Evolutionary conservation across 92 coral and sea anemone genomes (phyloP), one percentile per base, ranked within the genome.

Genomic region (Zoanthus sansibaricus): DNA sequence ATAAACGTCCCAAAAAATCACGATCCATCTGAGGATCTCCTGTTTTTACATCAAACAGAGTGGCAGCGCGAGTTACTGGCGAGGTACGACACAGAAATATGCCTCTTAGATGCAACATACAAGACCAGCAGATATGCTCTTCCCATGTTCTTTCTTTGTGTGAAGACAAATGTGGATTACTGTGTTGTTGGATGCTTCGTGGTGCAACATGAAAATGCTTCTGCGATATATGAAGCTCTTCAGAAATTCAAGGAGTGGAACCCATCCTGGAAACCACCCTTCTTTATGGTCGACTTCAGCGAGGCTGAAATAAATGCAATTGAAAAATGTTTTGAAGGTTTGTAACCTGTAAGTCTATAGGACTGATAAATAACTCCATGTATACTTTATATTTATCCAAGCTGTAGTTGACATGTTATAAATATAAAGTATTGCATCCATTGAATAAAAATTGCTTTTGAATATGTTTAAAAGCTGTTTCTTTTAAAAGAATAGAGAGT

Each of bases 251-350:
- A 25, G 25, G 25, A 25, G 25, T 25, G 25, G 25, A 25, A 25
- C 25, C 25, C 25, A 25, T 25, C 25, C 25, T 85, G 89, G 92
- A 32, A 15, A 31, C 89, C 92, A 85, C 48, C 14, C 31, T 85
- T 69, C 64, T 89, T 85, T 20, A 89, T 89, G 92, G 64, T 72
- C 1, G 86, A 85, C 44, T 85, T 85, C 83, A 84, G 89, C 58
- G 86, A 79, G 1, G 86, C 89, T 14, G 89, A 85, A 85, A 89
- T 89, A 14, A 79, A 80, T 30, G 92, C 92, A 33, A 77, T 85
- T 9, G 89, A 89, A 86, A 73, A 75, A 56, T 77, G 74, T 64
- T 70, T 77, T n/a, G 18, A 66, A 66, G 9, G 30, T 66, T 25
- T 25, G 25, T 25, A 25, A 25, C 25, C 25, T 25, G 25, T 25